A percentile compares a stretch with the other conserved stretches of the same genome.
Conservation (phyloP, 2,888 invertebrate genomes). For the Sarcophaga subvicina region DNA sequence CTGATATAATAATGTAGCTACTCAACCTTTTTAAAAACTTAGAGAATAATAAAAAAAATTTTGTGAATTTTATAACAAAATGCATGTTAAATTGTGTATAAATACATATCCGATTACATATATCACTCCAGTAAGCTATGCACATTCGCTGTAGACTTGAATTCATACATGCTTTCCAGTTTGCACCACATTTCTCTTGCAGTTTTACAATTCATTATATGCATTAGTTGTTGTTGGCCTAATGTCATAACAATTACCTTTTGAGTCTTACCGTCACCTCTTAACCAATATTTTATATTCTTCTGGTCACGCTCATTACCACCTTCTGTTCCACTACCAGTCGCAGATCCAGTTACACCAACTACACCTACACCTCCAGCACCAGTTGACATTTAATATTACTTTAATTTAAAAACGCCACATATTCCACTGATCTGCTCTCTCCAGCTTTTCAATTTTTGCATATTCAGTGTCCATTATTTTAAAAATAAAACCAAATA, state of each 20-base stretch:
- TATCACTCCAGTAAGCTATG: constrained; percentile 66
- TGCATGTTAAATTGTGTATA: too few species aligned
- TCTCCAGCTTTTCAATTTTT: constrained; percentile 54
- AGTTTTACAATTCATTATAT: constrained; percentile 56
- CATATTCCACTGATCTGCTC: constrained; percentile 50
- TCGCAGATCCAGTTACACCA: not conserved
- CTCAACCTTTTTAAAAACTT: too few species aligned
- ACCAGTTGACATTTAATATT: constrained; percentile 42
- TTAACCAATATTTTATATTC: constrained; percentile 11
- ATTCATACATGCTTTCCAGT: constrained; percentile 56
- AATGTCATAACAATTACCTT: constrained; percentile 58
- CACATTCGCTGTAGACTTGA: constrained; percentile 51
- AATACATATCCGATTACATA: too few species aligned
- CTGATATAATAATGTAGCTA: too few species aligned
- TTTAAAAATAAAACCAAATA: constrained; percentile 14
- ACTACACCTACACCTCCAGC: not conserved
- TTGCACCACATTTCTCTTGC: constrained; percentile 58
- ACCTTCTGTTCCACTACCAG: not conserved
- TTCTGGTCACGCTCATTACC: constrained; percentile 10
- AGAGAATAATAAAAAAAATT: too few species aligned
- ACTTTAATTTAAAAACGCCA: constrained; percentile 58
- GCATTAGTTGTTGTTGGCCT: constrained; percentile 46
- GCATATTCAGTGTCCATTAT: constrained; percentile 49
- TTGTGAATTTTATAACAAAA: too few species aligned
- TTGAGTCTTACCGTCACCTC: constrained; percentile 55